These are phyloP conservation scores for Phyllopteryx taeniolatus DNA, from an alignment of 2,113 vertebrate genomes.

Conservation along the genomic window DNA sequence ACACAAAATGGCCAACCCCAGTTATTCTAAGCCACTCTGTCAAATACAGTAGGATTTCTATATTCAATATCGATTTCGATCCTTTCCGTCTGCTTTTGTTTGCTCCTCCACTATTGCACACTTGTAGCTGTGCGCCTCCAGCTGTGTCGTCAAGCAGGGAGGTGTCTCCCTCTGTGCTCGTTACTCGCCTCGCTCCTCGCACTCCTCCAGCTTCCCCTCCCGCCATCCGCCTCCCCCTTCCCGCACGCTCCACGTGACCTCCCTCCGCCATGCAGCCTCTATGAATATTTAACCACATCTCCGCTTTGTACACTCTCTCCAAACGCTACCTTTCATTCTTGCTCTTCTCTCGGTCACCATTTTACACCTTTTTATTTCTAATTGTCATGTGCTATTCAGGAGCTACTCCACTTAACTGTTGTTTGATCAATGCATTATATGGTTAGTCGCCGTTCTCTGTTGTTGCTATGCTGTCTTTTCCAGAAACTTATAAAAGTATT, in stretches of 20 bases:
- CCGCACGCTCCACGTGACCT: constrained; percentile 47
- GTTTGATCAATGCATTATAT: not conserved
- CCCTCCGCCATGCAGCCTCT: constrained; percentile 41
- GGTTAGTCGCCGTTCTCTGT: not conserved
- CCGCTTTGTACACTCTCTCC: constrained; percentile 19
- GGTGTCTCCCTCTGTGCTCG: constrained; percentile 44
- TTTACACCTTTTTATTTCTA: not conserved
- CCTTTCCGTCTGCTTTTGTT: constrained; percentile 12
- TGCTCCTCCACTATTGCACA: constrained; percentile 33
- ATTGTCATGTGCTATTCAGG: not conserved
- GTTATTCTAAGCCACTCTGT: not conserved
- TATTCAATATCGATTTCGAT: constrained; percentile 4
- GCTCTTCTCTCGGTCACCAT: constrained; percentile 31
- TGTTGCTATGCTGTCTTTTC: not conserved
- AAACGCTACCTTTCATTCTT: constrained; percentile 12
- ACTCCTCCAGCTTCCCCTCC: constrained; percentile 23
- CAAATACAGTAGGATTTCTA: not conserved
- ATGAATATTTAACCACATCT: constrained; percentile 63
- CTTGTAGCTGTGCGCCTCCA: constrained; percentile 50
- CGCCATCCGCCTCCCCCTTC: constrained; percentile 8
- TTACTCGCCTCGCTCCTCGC: constrained; percentile 45
- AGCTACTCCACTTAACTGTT: not conserved
- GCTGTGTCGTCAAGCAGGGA: constrained; percentile 45
- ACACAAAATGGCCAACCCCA: too few relatives aligned
- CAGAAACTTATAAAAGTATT: not conserved